Conservation (phyloP, 2,797 vertebrate species). For the Rhodeus uyekii region DNA sequence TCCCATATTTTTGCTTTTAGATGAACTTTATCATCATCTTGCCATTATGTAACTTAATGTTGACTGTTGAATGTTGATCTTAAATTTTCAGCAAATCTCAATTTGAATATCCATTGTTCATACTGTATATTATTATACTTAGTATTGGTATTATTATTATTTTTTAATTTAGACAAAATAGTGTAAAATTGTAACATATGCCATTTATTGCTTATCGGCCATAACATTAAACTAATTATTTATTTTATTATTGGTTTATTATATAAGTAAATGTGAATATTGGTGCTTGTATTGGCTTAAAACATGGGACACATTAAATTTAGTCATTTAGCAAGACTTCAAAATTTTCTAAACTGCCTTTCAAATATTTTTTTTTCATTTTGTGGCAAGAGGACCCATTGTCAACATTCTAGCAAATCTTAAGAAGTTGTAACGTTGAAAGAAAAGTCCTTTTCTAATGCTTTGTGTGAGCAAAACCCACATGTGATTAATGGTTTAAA, state of each 20-base stretch:
- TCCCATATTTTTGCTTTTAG: background rate
- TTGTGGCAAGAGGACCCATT: background rate
- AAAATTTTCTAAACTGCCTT: no score
- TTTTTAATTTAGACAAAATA: background rate
- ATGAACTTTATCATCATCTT: background rate
- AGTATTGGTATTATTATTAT: background rate
- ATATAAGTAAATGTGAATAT: background rate
- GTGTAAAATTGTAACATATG: background rate
- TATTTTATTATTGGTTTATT: background rate
- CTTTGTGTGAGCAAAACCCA: background rate
- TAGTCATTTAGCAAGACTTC: constrained; percentile 2
- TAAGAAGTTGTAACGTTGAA: background rate
- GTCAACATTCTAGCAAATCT: background rate
- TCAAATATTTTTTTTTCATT: no score
- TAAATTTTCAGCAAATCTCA: background rate
- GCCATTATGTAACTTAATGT: no score
- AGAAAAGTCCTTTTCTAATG: background rate
- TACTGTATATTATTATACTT: background rate
- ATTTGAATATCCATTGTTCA: background rate
- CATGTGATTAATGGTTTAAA: background rate
- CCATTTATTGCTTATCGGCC: background rate
- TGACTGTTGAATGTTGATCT: no score
- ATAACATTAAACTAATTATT: background rate
- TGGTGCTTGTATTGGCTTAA: background rate
- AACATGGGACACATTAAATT: background rate